Percentiles rank a stretch among this genome's conserved stretches.
phyloP scores from a whole-genome alignment of 2,888 invertebrate species.

The Hyalella azteca region DNA sequence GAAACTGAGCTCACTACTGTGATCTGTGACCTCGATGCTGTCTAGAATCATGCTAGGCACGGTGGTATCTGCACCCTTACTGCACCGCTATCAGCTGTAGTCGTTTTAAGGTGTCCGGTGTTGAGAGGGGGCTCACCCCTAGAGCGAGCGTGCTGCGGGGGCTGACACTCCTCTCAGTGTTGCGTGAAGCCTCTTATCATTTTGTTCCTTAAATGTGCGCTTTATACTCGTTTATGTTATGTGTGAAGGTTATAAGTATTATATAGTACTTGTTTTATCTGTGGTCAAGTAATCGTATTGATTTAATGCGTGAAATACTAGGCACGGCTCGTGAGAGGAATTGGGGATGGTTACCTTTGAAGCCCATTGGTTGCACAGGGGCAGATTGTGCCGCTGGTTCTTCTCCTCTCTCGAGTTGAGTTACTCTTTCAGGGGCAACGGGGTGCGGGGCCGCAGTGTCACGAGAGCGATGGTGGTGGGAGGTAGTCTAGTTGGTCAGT shows the following conservation, averaged over 20 bases:
- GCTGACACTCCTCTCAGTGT: slow-evolving; percentile 27
- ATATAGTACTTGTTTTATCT: too few species aligned
- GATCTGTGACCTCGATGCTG: too few species aligned
- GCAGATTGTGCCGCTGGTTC: slow-evolving; percentile 35
- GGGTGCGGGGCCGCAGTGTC: slow-evolving; percentile 34
- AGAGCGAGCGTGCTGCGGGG: slow-evolving; percentile 10
- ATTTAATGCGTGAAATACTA: too few species aligned
- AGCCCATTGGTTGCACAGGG: slow-evolving; percentile 21
- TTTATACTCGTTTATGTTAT: too few species aligned
- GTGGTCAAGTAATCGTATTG: too few species aligned
- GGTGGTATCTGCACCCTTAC: slow-evolving; percentile 26
- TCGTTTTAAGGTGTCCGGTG: slow-evolving; percentile 34
- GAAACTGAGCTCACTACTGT: too few species aligned
- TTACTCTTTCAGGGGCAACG: slow-evolving; percentile 14
- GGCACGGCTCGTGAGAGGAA: too few species aligned
- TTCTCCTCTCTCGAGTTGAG: slow-evolving; percentile 36
- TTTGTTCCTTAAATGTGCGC: background rate
- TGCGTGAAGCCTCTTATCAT: slow-evolving; percentile 17
- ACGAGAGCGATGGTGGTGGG: slow-evolving; percentile 7
- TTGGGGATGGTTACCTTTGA: slow-evolving; percentile 29
- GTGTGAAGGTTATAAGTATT: too few species aligned
- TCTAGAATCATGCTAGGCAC: slow-evolving; percentile 3
- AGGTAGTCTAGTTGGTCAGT: background rate
- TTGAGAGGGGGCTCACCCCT: slow-evolving; percentile 13
- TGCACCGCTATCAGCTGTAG: slow-evolving; percentile 34